Conservation (phyloP, 2,113 vertebrate genomes). For the Grallaria varia region DNA sequence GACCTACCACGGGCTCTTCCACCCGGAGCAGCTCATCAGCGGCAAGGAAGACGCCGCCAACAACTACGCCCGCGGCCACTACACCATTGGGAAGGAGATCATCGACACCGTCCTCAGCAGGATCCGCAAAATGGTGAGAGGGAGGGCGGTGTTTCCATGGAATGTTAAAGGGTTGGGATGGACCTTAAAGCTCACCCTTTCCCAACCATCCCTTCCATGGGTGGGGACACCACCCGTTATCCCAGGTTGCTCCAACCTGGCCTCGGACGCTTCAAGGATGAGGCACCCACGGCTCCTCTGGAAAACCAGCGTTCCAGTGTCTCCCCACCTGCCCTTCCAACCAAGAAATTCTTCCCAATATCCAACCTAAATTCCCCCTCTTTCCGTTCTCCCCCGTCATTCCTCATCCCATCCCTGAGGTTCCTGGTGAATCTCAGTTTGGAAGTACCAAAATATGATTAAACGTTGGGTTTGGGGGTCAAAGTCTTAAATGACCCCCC, state of each 20-base stretch:
- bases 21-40: constrained; percentile 74
- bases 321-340: not conserved
- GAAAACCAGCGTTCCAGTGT: not conserved
- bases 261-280: not conserved
- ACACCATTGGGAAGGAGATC: constrained; percentile 73
- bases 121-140: constrained; percentile 68
- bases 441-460: fast-evolving
- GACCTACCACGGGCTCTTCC: constrained; percentile 79
- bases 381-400: not conserved
- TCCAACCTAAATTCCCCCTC: not conserved
- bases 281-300: not conserved
- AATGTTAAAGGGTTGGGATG: not conserved
- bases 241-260: not conserved
- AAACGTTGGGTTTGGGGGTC: too few relatives aligned
- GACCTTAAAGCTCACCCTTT: not conserved
- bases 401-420: not conserved
- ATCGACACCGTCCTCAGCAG: constrained; percentile 69
- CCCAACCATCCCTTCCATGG: too few relatives aligned
- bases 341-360: not conserved
- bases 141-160: fast-evolving
- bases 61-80: constrained; percentile 73
- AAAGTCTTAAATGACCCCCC: not conserved
- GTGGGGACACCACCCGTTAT: not conserved
- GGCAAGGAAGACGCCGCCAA: constrained; percentile 76
- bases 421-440: not conserved